Conservation (phyloP, 92 coral and sea anemone species). For the Siderastrea siderea region DNA sequence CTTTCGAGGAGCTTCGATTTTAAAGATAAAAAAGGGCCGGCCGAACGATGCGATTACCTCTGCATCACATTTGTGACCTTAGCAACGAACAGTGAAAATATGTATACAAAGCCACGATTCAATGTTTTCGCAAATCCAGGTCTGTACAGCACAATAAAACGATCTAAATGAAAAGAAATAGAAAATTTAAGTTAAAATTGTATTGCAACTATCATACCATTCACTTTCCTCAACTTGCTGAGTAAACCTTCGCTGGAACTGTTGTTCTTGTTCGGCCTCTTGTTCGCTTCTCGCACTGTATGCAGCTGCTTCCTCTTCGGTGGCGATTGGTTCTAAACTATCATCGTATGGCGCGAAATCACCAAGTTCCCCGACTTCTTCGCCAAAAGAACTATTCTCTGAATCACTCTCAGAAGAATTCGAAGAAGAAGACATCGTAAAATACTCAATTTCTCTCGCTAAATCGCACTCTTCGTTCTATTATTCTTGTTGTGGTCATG, state of each 20-base stretch:
- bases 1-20: neutral
- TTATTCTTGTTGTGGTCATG: neutral
- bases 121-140: too few species aligned
- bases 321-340: neutral
- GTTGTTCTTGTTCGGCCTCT: neutral
- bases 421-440: neutral
- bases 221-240: neutral
- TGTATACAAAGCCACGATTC: too few species aligned
- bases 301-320: neutral
- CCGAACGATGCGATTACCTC: too few species aligned
- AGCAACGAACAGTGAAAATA: too few species aligned
- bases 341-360: neutral
- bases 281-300: neutral
- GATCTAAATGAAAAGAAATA: neutral
- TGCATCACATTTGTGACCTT: too few species aligned
- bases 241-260: neutral
- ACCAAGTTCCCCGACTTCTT: neutral
- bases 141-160: neutral
- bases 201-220: neutral
- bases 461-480: neutral
- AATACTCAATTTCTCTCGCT: neutral
- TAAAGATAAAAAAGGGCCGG: too few species aligned
- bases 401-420: constrained; percentile 4
- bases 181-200: neutral
- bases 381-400: neutral